Evolutionary conservation across 2,797 vertebrate species (phyloP).

Genomic region (Hyperoplus immaculatus): DNA sequence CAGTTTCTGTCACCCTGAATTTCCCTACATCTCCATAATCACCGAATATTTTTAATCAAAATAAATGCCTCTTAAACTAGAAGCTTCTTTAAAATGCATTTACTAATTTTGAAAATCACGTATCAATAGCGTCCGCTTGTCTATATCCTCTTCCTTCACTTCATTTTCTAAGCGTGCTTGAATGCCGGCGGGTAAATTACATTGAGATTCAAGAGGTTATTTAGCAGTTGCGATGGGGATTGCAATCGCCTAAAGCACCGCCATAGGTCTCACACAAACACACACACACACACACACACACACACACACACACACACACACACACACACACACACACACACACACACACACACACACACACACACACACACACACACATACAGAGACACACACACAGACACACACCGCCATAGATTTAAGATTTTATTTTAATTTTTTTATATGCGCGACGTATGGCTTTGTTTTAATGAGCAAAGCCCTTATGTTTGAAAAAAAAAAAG

Average conservation of each 20-base stretch:
- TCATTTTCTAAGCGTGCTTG: conserved; percentile 52
- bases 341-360: no score
- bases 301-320: no score
- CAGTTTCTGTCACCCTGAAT: conserved; percentile 27
- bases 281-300: no score
- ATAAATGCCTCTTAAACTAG: conserved; percentile 33
- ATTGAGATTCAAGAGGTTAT: conserved; percentile 76
- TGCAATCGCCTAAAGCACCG: conserved; percentile 60
- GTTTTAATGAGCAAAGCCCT: conserved; percentile 58
- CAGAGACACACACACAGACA: no score
- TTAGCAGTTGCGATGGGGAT: conserved; percentile 51
- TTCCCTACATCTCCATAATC: conserved; percentile 37
- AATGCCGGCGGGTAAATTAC: conserved; percentile 55
- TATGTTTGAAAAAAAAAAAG: conserved; percentile 35
- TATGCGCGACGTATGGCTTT: conserved; percentile 38
- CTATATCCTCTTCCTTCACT: conserved; percentile 24
- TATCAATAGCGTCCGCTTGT: conserved; percentile 30
- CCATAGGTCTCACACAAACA: conserved; percentile 4
- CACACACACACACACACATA: no score
- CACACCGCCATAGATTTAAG: conserved; percentile 58
- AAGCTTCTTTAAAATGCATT: conserved; percentile 1
- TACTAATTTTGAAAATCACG: conserved; percentile 15
- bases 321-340: no score
- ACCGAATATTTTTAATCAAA: conserved; percentile 35
- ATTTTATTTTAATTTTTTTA: conserved; percentile 1